Evolutionary conservation across 2,113 vertebrate species (phyloP).

Genomic region (Cheilinus undulatus): DNA sequence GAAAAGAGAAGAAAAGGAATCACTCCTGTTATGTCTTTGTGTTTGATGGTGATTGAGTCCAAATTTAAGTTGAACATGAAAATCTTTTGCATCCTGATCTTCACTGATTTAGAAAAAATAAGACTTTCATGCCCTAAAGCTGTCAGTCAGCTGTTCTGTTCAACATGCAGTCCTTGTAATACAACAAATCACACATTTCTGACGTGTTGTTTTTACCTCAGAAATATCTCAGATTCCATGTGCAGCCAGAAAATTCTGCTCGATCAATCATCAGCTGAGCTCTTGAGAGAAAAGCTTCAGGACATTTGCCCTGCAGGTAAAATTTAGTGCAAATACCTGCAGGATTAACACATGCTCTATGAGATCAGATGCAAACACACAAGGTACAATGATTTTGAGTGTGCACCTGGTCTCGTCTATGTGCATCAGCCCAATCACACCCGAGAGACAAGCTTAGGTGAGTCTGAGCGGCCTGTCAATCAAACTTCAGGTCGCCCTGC

Average conservation of each 20-base stretch:
- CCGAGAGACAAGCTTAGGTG: constrained; percentile 51
- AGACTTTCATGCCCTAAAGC: background rate
- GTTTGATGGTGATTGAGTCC: no score
- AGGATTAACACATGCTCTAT: constrained; percentile 59
- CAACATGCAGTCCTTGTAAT: background rate
- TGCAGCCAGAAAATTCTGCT: constrained; percentile 6
- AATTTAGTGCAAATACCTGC: constrained; percentile 60
- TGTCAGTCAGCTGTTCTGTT: background rate
- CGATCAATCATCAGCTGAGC: background rate
- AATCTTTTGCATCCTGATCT: no score
- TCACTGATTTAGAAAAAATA: background rate
- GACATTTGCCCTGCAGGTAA: constrained; percentile 48
- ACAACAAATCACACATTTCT: constrained; percentile 3
- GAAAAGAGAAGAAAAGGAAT: no score
- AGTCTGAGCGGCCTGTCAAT: constrained; percentile 50
- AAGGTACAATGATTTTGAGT: constrained; percentile 36
- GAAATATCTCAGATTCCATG: constrained; percentile 10
- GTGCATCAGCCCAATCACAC: constrained; percentile 37
- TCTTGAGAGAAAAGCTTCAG: constrained; percentile 47
- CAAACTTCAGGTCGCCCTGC: constrained; percentile 28
- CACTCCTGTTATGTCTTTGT: no score
- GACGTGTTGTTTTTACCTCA: constrained; percentile 1
- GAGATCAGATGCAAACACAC: constrained; percentile 32
- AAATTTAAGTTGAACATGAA: no score
- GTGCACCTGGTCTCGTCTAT: constrained; percentile 49